phyloP scores from a whole-genome alignment of 2,113 vertebrate species.

The Lasiurus borealis region DNA sequence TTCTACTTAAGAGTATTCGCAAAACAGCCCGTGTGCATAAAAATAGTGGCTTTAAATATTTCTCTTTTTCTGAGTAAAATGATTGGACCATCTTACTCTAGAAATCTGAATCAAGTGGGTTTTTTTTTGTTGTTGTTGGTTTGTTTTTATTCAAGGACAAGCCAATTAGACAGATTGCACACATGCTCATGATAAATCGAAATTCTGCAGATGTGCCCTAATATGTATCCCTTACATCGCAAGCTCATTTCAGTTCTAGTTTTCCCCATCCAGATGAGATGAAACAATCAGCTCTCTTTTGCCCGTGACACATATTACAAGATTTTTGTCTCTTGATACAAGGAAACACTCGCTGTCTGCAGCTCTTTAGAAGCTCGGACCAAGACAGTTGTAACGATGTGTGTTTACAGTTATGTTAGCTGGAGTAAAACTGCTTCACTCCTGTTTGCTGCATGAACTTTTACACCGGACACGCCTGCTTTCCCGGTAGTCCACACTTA shows the following conservation, averaged over 20 bases:
- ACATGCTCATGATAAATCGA: not conserved
- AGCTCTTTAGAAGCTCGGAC: conserved; percentile 14
- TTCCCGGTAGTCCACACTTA: not conserved
- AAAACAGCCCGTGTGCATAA: conserved; percentile 45
- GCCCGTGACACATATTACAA: not conserved
- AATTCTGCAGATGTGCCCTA: conserved; percentile 1
- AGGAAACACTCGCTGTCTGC: not conserved
- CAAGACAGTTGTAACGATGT: not conserved
- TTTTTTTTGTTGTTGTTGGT: not conserved
- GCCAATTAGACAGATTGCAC: conserved; percentile 27
- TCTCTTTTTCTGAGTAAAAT: conserved; percentile 52
- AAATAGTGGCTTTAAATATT: conserved; percentile 25
- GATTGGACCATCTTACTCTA: conserved; percentile 42
- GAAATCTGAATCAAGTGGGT: conserved; percentile 19
- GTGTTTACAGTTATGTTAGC: conserved; percentile 1
- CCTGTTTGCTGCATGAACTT: not conserved
- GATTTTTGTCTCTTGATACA: not conserved
- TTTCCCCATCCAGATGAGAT: not conserved
- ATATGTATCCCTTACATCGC: not conserved
- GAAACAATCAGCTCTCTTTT: conserved; percentile 19
- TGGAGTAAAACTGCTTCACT: not conserved
- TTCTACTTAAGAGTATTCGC: conserved; percentile 43
- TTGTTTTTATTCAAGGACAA: not conserved
- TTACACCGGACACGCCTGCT: not conserved
- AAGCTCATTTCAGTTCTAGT: not conserved